Base-by-base conservation (phyloP, 2,888 invertebrate genomes). In the Sminthurinus aureus region DNA sequence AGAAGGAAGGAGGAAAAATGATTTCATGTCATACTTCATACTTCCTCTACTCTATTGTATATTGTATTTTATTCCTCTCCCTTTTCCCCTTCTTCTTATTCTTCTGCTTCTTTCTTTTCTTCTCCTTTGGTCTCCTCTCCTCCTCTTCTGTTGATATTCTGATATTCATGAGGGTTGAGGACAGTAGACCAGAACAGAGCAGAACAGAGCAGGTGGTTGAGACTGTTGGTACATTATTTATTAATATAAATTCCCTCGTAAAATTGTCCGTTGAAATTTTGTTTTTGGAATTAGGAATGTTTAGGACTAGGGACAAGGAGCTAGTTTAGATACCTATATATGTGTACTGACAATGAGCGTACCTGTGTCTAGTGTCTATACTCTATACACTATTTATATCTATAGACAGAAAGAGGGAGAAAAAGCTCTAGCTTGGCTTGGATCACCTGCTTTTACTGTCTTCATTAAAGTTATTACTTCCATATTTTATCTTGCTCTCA, bases 381-480 rank as follows among this genome's bases (percentile, higher is more conserved):
- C n/a, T n/a, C n/a, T n/a, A n/a, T n/a, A n/a, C n/a, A n/a, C n/a
- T 38, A 38, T 6, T 38, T 38, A 38, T 38, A n/a, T n/a, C n/a
- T n/a, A n/a, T n/a, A n/a, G n/a, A n/a, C n/a, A n/a, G n/a, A 18
- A 58, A 58, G 58, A 58, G 9, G 18, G 58, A 58, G 58, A 38
- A 38, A 58, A 18, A 58, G 58, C 18, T 18, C 18, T 71, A 9
- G 20, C 12, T 50, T 52, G 22, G 20, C 12, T 50, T 52, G 75
- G 51, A 75, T 75, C 75, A 52, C 75, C 75, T 75, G 75, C 52
- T 75, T 75, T 75, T 52, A 75, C 75, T 50, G n/a, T 24, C 75
- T 75, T 75, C 52, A 75, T 75, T 75, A 75, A 75, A 52, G 51
- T 75, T 75, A 71, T 71, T 22, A 71, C 71, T 71, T 71, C 71